Conservation (phyloP, 2,797 vertebrate genomes). For the Lepus townsendii region DNA sequence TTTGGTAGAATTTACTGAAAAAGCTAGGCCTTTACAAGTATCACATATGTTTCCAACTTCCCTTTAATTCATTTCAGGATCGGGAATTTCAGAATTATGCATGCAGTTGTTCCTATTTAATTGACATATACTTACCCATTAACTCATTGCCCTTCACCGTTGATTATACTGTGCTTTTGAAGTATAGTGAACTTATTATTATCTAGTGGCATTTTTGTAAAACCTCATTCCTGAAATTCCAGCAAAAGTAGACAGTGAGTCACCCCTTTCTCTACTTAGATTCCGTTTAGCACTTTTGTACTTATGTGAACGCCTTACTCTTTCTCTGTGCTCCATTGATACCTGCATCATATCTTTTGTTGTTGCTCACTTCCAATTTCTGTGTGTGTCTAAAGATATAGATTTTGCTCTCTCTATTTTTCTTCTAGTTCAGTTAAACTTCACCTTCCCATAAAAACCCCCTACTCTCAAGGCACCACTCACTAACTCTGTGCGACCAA, state of each 20-base stretch:
- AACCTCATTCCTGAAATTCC: not conserved
- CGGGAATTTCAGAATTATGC: not conserved
- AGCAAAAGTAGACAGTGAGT: not conserved
- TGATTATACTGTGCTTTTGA: constrained; percentile 12
- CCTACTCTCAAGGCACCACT: not conserved
- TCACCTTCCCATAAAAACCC: not conserved
- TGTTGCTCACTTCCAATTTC: not conserved
- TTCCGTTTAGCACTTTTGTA: not conserved
- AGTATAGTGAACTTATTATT: not conserved
- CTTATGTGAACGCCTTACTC: not conserved
- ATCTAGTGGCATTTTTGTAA: not conserved
- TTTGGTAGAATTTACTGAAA: constrained; percentile 33
- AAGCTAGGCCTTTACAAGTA: not conserved
- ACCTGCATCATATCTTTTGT: not conserved
- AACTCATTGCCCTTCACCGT: not conserved
- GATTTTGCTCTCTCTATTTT: not conserved
- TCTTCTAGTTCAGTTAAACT: not conserved
- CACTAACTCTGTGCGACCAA: not conserved
- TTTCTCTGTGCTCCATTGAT: not conserved
- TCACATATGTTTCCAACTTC: not conserved
- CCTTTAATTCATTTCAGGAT: not conserved
- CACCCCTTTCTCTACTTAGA: not conserved
- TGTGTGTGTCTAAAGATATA: not conserved
- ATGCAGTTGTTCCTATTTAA: not conserved
- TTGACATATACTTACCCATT: not conserved